Base-by-base conservation (phyloP, 2,888 invertebrate species). In the Synergus laeviventris region DNA sequence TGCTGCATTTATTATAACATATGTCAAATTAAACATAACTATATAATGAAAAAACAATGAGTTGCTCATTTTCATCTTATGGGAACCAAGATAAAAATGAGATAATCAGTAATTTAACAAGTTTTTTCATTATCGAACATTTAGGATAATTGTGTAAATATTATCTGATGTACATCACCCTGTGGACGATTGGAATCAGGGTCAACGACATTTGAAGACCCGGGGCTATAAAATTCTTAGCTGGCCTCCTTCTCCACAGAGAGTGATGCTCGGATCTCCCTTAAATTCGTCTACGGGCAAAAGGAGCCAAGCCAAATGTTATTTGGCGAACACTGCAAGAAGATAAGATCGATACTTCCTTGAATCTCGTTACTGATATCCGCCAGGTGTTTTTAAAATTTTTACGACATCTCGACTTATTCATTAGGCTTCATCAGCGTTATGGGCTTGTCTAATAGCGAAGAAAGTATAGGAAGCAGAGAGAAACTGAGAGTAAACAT, bases 281-380 rank as follows among this genome's bases (percentile, higher is more conserved):
- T 62, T 38, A 62, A 62, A 62, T 62, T 62, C 62, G n/a, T 9
- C 62, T 62, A 62, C 60, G 11, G 62, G 62, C 8, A 62, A 39
- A 14, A 39, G 62, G 12, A 36, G 61, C 36, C n/a, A 61, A 16
- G 31, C 9, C 11, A 61, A 62, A 62, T 62, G 38, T 62, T 62
- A 39, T 18, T 39, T 38, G 61, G 36, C 11, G 11, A 62, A 62
- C 62, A 38, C 18, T 38, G 38, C 62, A 62, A 18, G 11, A 18
- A 18, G 62, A 62, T 62, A 62, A 62, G 62, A 62, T 62, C 18
- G n/a, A 62, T 62, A 62, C 62, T 61, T 61, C 31, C 36, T 62
- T 36, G 38, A 62, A 62, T 62, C 38, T 18, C 62, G 12, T 62
- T 62, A 39, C 62, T 18, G 62, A 39, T 38, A 38, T 62, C 21